These are phyloP conservation scores for Campylorhamphus procurvoides DNA, from an alignment of 2,113 vertebrate genomes.

Conservation along the genomic window DNA sequence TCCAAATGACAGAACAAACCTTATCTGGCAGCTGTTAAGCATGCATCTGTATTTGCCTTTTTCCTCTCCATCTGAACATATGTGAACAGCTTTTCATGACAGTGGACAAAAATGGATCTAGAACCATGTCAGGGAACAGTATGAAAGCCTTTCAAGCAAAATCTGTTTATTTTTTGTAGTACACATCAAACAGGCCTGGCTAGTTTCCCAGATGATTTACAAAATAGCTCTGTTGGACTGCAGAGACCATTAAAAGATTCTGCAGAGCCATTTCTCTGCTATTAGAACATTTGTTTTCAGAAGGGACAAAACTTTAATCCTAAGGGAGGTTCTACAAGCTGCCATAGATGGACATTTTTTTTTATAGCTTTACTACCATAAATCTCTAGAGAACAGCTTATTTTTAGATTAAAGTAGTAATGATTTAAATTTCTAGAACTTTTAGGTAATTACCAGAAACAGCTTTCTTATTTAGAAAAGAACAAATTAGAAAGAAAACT, in stretches of 20 bases:
- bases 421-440: background rate
- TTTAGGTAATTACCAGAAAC: background rate
- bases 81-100: background rate
- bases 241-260: background rate
- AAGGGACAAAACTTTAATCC: background rate
- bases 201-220: slow-evolving; percentile 19
- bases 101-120: background rate
- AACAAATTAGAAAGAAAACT: background rate
- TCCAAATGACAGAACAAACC: background rate
- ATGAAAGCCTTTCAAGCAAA: background rate
- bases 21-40: background rate
- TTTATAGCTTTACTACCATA: background rate
- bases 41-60: background rate
- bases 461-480: background rate
- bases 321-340: background rate
- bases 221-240: background rate
- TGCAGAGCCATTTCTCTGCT: background rate
- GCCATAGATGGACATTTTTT: background rate
- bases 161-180: background rate
- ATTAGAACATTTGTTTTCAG: background rate
- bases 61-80: background rate
- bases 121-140: background rate
- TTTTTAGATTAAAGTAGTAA: slow-evolving; percentile 25
- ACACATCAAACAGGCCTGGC: background rate
- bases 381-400: background rate